Conservation (phyloP, 2,113 vertebrate species). For the Raja brachyura region DNA sequence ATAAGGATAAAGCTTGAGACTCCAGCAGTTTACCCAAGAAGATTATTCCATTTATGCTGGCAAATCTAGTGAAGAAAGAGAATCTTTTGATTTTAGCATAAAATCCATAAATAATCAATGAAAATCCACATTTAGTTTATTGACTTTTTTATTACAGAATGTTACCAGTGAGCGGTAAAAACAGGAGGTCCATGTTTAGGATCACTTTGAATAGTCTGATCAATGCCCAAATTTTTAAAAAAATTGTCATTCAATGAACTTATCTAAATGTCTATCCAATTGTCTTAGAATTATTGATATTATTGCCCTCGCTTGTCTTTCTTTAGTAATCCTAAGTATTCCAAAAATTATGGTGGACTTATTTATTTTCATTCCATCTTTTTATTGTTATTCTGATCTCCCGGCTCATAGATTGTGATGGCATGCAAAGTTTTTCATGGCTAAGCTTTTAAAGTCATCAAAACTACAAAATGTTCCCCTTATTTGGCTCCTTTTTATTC, state of each 20-base stretch:
- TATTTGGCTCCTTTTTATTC: neutral
- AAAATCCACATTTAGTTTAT: neutral
- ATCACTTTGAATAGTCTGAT: neutral
- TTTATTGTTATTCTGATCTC: neutral
- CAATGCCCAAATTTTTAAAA: neutral
- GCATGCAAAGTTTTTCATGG: neutral
- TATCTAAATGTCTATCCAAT: neutral
- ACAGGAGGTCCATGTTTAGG: neutral
- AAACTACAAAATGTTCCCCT: neutral
- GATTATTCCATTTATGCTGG: neutral
- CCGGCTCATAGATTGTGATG: neutral
- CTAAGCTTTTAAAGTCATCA: neutral
- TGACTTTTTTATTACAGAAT: neutral
- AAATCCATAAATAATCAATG: neutral
- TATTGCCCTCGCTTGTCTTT: neutral
- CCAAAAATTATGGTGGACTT: neutral
- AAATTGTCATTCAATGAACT: neutral
- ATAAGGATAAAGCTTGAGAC: neutral
- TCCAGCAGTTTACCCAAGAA: neutral
- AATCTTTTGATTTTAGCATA: neutral
- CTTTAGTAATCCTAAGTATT: neutral
- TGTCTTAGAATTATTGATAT: neutral
- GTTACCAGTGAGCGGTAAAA: neutral
- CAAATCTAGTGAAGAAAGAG: neutral
- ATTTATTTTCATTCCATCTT: neutral